Conservation (phyloP, 2,113 vertebrate species). For the Rhynchomys soricoides region DNA sequence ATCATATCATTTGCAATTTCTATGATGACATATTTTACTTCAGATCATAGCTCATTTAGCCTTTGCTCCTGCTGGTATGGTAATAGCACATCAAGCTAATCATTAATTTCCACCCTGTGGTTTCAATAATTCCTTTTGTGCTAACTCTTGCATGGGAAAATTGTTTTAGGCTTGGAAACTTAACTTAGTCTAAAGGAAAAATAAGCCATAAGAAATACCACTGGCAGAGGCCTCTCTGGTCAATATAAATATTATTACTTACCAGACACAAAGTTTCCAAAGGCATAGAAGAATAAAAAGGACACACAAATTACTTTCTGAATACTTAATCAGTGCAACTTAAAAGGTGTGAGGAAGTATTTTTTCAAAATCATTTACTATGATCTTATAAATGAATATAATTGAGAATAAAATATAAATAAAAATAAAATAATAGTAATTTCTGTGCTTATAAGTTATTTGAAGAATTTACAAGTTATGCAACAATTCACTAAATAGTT, state of each 20-base stretch:
- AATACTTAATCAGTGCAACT: neutral
- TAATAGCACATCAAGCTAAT: slow-evolving; percentile 78
- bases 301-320: neutral
- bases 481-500: neutral
- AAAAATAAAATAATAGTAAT: neutral
- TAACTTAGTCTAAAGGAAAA: slow-evolving; percentile 66
- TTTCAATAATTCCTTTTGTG: slow-evolving; percentile 74
- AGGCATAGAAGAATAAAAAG: neutral
- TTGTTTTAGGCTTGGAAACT: slow-evolving; percentile 71
- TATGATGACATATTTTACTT: slow-evolving; percentile 70
- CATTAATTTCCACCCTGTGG: slow-evolving; percentile 80
- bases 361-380: slow-evolving; percentile 31
- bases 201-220: slow-evolving; percentile 3
- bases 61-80: slow-evolving; percentile 77
- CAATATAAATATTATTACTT: neutral
- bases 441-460: neutral
- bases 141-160: slow-evolving; percentile 73
- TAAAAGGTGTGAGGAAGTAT: neutral
- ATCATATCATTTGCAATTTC: slow-evolving; percentile 62
- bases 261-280: slow-evolving; percentile 4
- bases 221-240: neutral
- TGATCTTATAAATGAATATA: neutral
- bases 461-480: neutral
- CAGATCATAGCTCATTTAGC: slow-evolving; percentile 69
- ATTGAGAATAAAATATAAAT: neutral